Evolutionary conservation across 2,797 vertebrate species (phyloP).

Genomic region (Prionace glauca): DNA sequence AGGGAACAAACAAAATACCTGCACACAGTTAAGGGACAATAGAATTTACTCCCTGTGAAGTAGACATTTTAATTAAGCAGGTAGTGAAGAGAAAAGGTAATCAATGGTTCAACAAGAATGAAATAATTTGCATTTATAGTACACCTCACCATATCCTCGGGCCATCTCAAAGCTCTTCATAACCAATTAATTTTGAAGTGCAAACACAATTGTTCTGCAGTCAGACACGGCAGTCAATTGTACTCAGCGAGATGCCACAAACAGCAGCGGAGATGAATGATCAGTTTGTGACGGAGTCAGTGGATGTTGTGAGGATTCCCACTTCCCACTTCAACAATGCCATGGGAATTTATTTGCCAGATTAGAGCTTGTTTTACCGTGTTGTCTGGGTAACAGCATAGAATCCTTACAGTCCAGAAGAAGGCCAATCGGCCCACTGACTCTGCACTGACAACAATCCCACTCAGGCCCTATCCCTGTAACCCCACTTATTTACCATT

Average conservation of each 20-base stretch:
- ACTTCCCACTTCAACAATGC: neutral
- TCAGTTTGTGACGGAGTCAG: neutral
- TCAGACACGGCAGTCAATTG: neutral
- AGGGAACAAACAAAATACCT: neutral
- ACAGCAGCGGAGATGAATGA: neutral
- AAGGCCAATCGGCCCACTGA: too few species aligned
- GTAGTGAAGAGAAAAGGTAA: neutral
- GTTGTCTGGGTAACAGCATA: neutral
- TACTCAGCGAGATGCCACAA: neutral
- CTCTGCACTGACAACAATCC: too few species aligned
- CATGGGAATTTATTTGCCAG: neutral
- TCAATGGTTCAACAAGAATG: neutral
- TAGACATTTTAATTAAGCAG: neutral
- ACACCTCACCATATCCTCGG: neutral
- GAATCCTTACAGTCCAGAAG: too few species aligned
- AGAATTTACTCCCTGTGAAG: neutral
- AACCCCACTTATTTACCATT: too few species aligned
- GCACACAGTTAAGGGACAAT: neutral
- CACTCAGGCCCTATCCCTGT: too few species aligned
- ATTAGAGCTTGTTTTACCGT: neutral
- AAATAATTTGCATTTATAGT: constrained; percentile 9
- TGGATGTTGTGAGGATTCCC: neutral
- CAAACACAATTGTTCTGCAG: neutral
- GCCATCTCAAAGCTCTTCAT: neutral
- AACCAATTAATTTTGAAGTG: constrained; percentile 6